A percentile compares a stretch with the other conserved stretches of the same genome.
phyloP scores from a whole-genome alignment of 2,113 vertebrate genomes.

The Microtus oregoni region DNA sequence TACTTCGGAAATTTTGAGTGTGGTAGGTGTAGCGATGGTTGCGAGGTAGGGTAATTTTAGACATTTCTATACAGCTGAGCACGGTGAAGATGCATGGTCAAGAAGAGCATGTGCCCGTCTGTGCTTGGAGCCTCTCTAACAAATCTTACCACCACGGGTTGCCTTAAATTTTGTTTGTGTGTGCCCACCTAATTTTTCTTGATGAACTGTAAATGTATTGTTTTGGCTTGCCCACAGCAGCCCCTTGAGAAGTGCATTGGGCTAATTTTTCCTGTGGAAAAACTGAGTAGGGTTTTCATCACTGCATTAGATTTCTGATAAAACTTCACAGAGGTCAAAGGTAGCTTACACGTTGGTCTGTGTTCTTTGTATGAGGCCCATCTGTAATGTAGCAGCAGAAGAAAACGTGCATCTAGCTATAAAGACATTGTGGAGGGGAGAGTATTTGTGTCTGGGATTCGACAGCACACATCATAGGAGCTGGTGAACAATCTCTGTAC shows the following conservation, averaged over 20 bases:
- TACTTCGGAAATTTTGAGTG: constrained; percentile 1
- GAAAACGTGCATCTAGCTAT: background rate
- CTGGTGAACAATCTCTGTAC: background rate
- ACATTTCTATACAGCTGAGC: constrained; percentile 35
- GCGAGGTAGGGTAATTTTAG: background rate
- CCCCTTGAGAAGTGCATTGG: background rate
- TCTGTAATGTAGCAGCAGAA: background rate
- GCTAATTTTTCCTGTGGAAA: constrained; percentile 25
- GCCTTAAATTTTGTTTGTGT: constrained; percentile 47
- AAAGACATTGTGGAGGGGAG: background rate
- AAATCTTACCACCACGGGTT: constrained; percentile 26
- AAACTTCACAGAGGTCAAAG: constrained; percentile 7
- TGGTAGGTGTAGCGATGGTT: background rate
- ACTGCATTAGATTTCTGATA: background rate
- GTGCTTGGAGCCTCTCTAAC: constrained; percentile 9
- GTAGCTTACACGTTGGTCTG: background rate
- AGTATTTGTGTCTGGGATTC: constrained; percentile 21
- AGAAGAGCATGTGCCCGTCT: constrained; percentile 7
- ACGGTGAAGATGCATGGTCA: background rate
- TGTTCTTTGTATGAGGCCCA: constrained; percentile 26
- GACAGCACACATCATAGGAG: background rate
- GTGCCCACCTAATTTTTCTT: background rate
- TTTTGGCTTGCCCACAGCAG: background rate
- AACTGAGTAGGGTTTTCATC: background rate
- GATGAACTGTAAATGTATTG: background rate